Evolutionary conservation across 2,113 vertebrate genomes (phyloP).

Genomic region (Pelecanoides urinatrix): DNA sequence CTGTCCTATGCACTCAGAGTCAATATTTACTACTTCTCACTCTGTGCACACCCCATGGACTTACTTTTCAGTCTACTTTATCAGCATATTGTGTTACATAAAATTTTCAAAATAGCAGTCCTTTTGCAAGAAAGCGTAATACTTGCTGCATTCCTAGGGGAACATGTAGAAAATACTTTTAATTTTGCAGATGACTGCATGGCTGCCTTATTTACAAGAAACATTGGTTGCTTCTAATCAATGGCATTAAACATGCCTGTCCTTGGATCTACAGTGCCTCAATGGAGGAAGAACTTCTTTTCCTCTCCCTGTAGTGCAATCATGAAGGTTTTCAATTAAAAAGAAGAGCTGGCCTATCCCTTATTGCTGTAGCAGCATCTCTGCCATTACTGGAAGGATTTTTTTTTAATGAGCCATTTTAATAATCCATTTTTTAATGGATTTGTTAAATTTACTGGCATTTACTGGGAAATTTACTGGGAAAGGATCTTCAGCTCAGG

Average conservation of each 20-base stretch:
- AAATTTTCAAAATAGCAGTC: background rate
- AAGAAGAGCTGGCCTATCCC: background rate
- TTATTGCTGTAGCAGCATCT: background rate
- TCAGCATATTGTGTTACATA: fast-evolving
- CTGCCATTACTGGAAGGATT: background rate
- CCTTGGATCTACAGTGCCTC: background rate
- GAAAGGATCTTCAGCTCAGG: background rate
- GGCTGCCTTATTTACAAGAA: background rate
- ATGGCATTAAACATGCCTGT: background rate
- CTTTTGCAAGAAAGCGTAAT: background rate
- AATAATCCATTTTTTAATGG: background rate
- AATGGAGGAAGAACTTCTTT: background rate
- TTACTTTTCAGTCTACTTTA: background rate
- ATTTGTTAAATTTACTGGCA: background rate
- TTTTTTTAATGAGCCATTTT: background rate
- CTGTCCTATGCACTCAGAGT: no score
- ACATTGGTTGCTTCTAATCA: background rate
- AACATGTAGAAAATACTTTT: background rate
- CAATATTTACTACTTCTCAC: background rate
- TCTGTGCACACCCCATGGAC: no score
- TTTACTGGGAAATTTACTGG: background rate
- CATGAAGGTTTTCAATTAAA: background rate
- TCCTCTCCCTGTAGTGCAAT: background rate
- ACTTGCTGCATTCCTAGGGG: background rate
- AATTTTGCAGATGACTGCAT: background rate